Evolutionary conservation across 2,888 invertebrate species (phyloP).

Genomic region (Linyphia triangularis): DNA sequence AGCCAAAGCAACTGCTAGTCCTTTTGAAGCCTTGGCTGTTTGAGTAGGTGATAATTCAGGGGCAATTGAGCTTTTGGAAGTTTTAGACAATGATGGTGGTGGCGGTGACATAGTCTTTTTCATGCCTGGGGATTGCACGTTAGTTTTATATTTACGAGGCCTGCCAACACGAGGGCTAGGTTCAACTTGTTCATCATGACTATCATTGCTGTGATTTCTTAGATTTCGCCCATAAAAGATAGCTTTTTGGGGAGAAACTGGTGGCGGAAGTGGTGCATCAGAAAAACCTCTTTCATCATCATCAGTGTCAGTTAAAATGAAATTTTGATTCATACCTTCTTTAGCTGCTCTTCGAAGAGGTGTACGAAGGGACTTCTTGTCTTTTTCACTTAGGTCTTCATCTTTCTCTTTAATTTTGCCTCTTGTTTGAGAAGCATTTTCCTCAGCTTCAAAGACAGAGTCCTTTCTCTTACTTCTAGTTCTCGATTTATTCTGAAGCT

Average conservation of each 20-base stretch:
- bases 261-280: neutral
- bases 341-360: constrained; percentile 56
- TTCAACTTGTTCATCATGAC: constrained; percentile 36
- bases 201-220: constrained; percentile 42
- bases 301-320: constrained; percentile 59
- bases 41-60: constrained; percentile 8
- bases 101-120: constrained; percentile 63
- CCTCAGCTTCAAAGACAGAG: constrained; percentile 27
- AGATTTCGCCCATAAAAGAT: constrained; percentile 52
- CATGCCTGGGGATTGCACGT: neutral
- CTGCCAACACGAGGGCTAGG: constrained; percentile 31
- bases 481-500: constrained; percentile 6
- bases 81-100: constrained; percentile 62
- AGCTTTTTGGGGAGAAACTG: constrained; percentile 33
- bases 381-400: constrained; percentile 17
- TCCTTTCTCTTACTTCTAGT: constrained; percentile 47
- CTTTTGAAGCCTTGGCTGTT: constrained; percentile 15
- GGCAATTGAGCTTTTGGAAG: constrained; percentile 28
- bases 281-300: constrained; percentile 37
- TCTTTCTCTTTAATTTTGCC: constrained; percentile 55
- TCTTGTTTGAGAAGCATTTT: constrained; percentile 12
- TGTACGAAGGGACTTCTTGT: constrained; percentile 35
- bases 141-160: constrained; percentile 24
- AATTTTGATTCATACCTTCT: constrained; percentile 32
- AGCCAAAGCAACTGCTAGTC: neutral